Evolutionary conservation across 2,797 vertebrate species (phyloP), one percentile per base, ranked within the genome.

Genomic region (Brachymystax lenok): DNA sequence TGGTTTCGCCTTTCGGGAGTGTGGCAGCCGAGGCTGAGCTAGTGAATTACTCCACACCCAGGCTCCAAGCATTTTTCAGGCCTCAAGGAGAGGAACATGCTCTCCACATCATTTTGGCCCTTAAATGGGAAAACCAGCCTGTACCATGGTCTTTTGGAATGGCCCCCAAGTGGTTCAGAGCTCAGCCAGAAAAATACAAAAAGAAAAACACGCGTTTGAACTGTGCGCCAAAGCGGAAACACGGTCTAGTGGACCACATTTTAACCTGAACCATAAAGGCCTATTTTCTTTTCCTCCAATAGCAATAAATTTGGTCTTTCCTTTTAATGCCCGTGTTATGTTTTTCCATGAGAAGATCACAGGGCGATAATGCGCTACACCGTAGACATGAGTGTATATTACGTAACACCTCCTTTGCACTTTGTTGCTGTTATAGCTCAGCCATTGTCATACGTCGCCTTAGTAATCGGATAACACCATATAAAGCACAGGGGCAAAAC

Each of bases 41-140:
- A 74, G 79, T 75, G 74, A 85, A 85, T 85, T 87, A 90, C 84
- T 89, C 79, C 82, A 82, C 80, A 86, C 88, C 84, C 89, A 74
- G 82, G 85, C 87, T 90, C 83, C 86, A 79, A 80, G 80, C 85
- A 70, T 88, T 89, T 89, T 84, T 84, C 52, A 89, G 91, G 89
- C 87, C 88, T 89, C 88, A 83, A 83, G 79, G 90, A 89, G 80
- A 70, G 5, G 80, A 82, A 77, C 83, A 82, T 87, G 83, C 78
- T 88, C 83, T 82, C 78, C 35, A 17, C 77, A 84, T 89, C 82
- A 82, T 76, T 79, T 85, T 86, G 81, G 82, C 85, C 77, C 84
- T 87, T 88, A 93, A 92, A 94, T 92, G 88, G 88, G 80, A 94
- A 94, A 93, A 93, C 82, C 92, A 92, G 91, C 86, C 77, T 83